Base-by-base conservation (phyloP, 2,797 vertebrate species). In the Xerus rutilus region DNA sequence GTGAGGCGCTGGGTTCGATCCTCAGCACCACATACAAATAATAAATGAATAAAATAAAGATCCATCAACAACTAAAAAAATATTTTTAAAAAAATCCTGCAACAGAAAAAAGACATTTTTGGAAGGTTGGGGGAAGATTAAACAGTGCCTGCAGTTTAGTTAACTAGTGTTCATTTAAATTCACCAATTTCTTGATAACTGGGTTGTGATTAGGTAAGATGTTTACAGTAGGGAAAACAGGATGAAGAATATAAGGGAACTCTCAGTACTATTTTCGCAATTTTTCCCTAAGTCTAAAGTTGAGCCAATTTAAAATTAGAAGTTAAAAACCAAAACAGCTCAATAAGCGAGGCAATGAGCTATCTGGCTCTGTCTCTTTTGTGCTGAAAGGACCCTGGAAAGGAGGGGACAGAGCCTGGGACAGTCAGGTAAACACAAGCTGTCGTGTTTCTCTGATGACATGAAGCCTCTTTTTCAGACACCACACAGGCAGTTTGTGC, bases 261-360 rank as follows among this genome's bases (percentile, higher is more conserved):
- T 45, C 84, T 90, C 39, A 91, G 86, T 65, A 52, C 77, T 70
- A n/a, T 39, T 88, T 85, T 30, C 88, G 49, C 28, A 95, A 69
- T 21, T 88, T 90, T 94, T 72, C 78, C 81, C 52, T 88, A 82
- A 70, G 81, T 65, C 67, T 91, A 95, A 94, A 87, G 54, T 90
- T 84, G 30, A 91, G 59, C 65, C 72, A 85, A 89, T 93, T 93
- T 45, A 70, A 94, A 89, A 89, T 93, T 52, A 81, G 74, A 86
- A 67, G 69, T 81, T 91, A 65, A 88, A 78, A 85, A 43, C 15
- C 14, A 43, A 86, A 82, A 62, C 1, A 72, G 54, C 14, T 32
- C 74, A 89, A 62, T 82, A 52, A 94, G 64, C 62, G 6, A 52
- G 23, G 78, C 35, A 76, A 11, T 18, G 77, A 79, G 39, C 81